Percentiles rank a stretch among this genome's conserved stretches.
These are phyloP conservation scores for Phaethornis superciliosus DNA, from an alignment of 2,113 vertebrate species.

Conservation along the genomic window DNA sequence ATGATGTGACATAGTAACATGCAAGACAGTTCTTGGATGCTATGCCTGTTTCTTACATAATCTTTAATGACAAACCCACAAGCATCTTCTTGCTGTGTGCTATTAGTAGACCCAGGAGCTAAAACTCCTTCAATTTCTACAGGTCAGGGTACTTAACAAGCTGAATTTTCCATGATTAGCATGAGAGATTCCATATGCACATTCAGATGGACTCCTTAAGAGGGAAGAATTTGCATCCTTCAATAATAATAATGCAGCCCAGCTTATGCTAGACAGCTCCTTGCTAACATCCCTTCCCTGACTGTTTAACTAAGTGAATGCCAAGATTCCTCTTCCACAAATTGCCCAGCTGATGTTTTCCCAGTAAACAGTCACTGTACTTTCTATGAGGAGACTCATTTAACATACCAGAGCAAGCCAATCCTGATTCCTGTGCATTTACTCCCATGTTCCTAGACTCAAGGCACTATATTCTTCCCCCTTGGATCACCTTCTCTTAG, in stretches of 20 bases:
- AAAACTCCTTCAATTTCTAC: neutral
- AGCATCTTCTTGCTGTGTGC: neutral
- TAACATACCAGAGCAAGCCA: neutral
- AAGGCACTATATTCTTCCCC: neutral
- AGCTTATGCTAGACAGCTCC: conserved; percentile 16
- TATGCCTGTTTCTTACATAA: neutral
- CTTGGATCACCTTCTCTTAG: neutral
- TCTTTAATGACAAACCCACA: neutral
- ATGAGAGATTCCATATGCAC: neutral
- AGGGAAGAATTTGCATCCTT: neutral
- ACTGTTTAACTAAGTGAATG: neutral
- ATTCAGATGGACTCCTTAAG: neutral
- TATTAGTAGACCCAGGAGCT: neutral
- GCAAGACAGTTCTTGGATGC: neutral
- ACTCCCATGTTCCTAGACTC: neutral
- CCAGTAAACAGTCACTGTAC: neutral
- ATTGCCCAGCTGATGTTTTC: neutral
- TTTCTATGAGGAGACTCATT: neutral
- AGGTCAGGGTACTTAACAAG: neutral
- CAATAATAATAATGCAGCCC: neutral
- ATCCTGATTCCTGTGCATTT: neutral
- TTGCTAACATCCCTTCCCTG: conserved; percentile 23
- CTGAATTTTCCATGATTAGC: neutral
- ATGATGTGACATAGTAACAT: neutral
- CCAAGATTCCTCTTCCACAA: neutral